Conservation (phyloP, 2,113 vertebrate species). For the Ailuropoda melanoleuca region DNA sequence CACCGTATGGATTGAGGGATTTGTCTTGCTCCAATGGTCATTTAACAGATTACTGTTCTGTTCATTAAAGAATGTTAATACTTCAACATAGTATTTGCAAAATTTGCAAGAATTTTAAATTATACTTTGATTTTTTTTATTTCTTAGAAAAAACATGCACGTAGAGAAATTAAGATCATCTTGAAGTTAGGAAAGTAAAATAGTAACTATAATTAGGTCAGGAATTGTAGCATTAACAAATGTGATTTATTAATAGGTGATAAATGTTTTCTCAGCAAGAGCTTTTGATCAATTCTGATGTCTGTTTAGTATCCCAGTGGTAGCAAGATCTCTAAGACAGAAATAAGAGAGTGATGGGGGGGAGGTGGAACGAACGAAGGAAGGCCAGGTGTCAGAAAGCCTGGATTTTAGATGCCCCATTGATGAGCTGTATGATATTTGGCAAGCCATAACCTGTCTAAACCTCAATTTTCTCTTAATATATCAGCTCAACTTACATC, state of each 20-base stretch:
- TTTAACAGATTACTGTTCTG: constrained; percentile 28
- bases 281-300: not conserved
- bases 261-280: constrained; percentile 3
- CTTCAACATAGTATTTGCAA: not conserved
- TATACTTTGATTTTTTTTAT: constrained; percentile 15
- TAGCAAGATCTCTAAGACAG: not conserved
- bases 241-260: constrained; percentile 1
- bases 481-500: not conserved
- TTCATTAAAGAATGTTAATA: constrained; percentile 8
- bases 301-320: not conserved
- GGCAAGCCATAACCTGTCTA: not conserved
- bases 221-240: constrained; percentile 4
- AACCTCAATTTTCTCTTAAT: constrained; percentile 33
- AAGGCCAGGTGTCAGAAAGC: not conserved
- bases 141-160: not conserved
- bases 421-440: not conserved
- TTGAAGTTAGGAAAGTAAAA: constrained; percentile 24
- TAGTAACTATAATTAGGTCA: not conserved
- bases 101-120: not conserved
- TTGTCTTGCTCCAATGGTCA: not conserved
- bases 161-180: not conserved
- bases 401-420: not conserved
- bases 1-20: not conserved
- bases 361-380: not conserved
- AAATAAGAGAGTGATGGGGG: not conserved